A percentile compares a stretch with the other conserved stretches of the same genome.
Evolutionary conservation across 2,113 vertebrate genomes (phyloP).

Genomic region (Taxidea taxus): DNA sequence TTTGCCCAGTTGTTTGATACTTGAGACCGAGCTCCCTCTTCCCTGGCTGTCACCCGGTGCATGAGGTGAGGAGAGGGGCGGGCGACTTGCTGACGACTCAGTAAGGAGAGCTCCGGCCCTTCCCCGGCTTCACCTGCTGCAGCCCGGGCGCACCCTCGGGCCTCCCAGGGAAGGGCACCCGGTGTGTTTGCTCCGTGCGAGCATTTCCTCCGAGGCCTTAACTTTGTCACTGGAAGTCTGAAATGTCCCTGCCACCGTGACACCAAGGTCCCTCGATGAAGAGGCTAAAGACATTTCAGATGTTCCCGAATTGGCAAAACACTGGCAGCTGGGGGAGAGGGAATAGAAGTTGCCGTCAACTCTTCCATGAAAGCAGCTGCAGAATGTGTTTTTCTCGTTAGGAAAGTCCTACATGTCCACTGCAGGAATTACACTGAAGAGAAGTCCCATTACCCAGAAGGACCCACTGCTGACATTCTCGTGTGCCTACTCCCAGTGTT

Average conservation of each 20-base stretch:
- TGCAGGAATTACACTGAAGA: neutral
- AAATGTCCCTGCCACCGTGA: neutral
- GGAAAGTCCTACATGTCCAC: neutral
- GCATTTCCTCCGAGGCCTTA: neutral
- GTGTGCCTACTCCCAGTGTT: neutral
- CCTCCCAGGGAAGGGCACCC: fast-evolving
- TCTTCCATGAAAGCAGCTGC: neutral
- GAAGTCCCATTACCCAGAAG: neutral
- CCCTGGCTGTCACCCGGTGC: neutral
- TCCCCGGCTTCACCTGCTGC: too few relatives aligned
- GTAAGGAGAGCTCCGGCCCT: neutral
- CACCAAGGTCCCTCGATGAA: neutral
- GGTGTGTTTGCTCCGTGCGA: fast-evolving
- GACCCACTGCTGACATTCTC: neutral
- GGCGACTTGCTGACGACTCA: neutral
- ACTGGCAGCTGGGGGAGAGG: neutral
- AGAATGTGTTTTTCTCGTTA: neutral
- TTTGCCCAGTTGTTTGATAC: neutral
- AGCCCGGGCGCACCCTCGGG: neutral
- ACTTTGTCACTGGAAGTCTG: neutral
- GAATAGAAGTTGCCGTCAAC: neutral
- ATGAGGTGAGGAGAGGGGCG: neutral
- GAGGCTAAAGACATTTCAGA: neutral
- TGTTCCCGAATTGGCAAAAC: neutral
- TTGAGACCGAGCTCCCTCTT: neutral